phyloP scores from a whole-genome alignment of 2,797 vertebrate genomes.

The Gymnothorax reevesii region DNA sequence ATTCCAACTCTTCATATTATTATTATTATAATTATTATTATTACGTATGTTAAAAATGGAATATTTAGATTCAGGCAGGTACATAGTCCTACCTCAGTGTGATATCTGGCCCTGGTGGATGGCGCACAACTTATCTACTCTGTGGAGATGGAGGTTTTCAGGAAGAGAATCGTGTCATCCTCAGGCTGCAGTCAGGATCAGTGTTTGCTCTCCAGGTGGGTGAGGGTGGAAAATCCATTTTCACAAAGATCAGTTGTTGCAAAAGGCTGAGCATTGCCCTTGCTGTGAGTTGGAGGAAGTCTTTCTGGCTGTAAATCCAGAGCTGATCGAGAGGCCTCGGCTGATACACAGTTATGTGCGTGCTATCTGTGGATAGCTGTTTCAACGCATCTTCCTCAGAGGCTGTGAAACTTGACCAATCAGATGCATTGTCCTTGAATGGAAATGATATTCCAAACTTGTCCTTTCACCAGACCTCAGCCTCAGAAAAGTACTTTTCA shows the following conservation, averaged over 20 bases:
- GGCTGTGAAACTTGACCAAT: background rate
- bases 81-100: too few species aligned
- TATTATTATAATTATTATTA: too few species aligned
- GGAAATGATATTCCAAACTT: conserved; percentile 17
- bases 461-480: conserved; percentile 22
- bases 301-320: conserved; percentile 31
- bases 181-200: background rate
- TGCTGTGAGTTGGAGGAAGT: conserved; percentile 29
- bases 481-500: conserved; percentile 33
- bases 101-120: too few species aligned
- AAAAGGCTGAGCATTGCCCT: conserved; percentile 27
- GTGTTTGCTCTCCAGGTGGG: background rate
- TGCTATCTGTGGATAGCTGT: conserved; percentile 30
- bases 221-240: conserved; percentile 26
- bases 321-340: conserved; percentile 28
- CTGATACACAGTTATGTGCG: conserved; percentile 24
- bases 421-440: conserved; percentile 20
- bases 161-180: too few species aligned
- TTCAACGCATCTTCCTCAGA: conserved; percentile 35
- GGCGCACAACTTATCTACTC: too few species aligned
- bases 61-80: too few species aligned
- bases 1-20: too few species aligned
- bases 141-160: too few species aligned
- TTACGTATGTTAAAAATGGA: too few species aligned
- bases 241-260: conserved; percentile 24